A percentile compares a stretch with the other conserved stretches of the same genome.
These are phyloP conservation scores for Percopsis transmontana DNA, from an alignment of 2,113 vertebrate species.

Conservation along the genomic window DNA sequence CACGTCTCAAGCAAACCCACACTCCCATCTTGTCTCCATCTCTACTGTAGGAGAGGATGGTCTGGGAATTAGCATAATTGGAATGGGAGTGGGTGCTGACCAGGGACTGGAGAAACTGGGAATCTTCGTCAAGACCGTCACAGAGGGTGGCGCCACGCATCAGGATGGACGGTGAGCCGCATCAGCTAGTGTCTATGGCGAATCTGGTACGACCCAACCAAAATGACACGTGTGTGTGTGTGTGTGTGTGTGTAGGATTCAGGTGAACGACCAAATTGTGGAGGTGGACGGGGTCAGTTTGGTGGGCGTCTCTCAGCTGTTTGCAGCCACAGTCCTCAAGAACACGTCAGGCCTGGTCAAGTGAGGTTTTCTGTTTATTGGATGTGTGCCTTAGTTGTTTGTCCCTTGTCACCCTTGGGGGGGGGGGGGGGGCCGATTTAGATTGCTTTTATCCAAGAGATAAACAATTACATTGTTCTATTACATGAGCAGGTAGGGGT, in stretches of 20 bases:
- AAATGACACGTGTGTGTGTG: not conserved
- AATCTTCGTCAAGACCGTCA: conserved; percentile 92
- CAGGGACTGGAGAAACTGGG: conserved; percentile 91
- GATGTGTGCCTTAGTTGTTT: too few relatives aligned
- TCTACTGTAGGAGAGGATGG: conserved; percentile 81
- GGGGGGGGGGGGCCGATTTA: too few relatives aligned
- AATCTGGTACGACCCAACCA: not conserved
- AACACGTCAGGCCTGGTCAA: conserved; percentile 89
- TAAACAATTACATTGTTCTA: too few relatives aligned
- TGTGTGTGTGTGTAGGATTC: conserved; percentile 77
- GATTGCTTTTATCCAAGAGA: too few relatives aligned
- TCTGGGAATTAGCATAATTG: conserved; percentile 91
- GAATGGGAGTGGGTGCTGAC: conserved; percentile 92
- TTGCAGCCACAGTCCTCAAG: conserved; percentile 90
- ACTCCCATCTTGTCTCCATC: not conserved
- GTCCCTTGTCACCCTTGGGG: too few relatives aligned
- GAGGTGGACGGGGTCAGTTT: conserved; percentile 89
- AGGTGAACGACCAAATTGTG: conserved; percentile 92
- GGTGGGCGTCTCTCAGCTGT: conserved; percentile 90
- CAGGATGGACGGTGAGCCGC: conserved; percentile 81
- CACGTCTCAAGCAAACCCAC: too few relatives aligned
- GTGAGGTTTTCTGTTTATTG: conserved; percentile 71
- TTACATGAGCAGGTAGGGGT: too few relatives aligned
- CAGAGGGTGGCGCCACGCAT: conserved; percentile 85
- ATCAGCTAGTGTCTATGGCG: not conserved